Percentiles rank a stretch among this genome's conserved stretches.
Evolutionary conservation across 1,140 invertebrate species (phyloP).

Genomic region (Pectinophora gossypiella): DNA sequence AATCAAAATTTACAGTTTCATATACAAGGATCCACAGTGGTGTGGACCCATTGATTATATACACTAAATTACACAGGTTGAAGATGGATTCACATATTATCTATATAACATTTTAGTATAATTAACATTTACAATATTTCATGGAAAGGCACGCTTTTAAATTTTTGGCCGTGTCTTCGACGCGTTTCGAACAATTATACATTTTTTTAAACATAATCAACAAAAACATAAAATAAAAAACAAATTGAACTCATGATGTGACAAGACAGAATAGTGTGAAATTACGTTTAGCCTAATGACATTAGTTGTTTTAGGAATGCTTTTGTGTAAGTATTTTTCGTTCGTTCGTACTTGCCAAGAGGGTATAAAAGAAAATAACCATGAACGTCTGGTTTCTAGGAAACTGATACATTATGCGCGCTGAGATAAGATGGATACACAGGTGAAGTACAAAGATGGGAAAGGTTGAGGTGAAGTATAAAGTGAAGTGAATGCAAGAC

Average conservation of each 20-base stretch:
- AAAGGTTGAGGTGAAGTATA: too few relatives aligned
- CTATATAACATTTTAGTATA: not conserved
- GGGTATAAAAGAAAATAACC: too few relatives aligned
- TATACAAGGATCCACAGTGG: constrained; percentile 25
- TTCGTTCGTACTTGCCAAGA: constrained; percentile 30
- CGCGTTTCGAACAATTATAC: not conserved
- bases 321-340: constrained; percentile 11
- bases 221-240: not conserved
- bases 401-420: too few relatives aligned
- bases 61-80: constrained; percentile 1
- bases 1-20: constrained; percentile 24
- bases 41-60: constrained; percentile 16
- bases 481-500: too few relatives aligned
- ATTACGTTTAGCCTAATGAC: too few relatives aligned
- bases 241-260: not conserved
- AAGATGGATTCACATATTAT: not conserved
- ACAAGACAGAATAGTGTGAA: not conserved
- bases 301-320: constrained; percentile 14
- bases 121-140: not conserved
- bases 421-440: too few relatives aligned
- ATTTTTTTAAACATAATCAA: not conserved
- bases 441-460: too few relatives aligned
- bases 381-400: too few relatives aligned
- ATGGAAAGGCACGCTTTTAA: constrained; percentile 33
- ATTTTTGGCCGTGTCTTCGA: not conserved